Percentiles rank a stretch among this genome's conserved stretches.
Conservation (phyloP, 2,113 vertebrate genomes). For the Butorides virescens region DNA sequence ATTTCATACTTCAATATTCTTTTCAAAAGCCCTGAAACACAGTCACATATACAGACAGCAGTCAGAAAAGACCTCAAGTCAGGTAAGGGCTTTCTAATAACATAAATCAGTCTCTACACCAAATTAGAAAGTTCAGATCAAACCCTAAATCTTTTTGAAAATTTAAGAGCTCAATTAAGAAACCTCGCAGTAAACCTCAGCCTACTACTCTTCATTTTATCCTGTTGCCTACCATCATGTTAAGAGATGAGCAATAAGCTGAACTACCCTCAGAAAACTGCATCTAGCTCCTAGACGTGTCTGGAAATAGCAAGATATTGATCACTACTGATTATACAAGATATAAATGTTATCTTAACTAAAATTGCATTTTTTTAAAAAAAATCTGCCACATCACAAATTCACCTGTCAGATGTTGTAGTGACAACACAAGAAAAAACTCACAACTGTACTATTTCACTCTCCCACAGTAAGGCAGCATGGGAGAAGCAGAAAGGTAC, state of each 20-base stretch:
- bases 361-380: neutral
- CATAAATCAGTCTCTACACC: neutral
- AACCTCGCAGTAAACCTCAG: neutral
- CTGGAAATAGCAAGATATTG: neutral
- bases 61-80: neutral
- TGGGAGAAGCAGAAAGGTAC: neutral
- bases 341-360: neutral
- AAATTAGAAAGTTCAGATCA: neutral
- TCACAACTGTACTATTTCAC: neutral
- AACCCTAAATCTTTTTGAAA: neutral
- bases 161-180: neutral
- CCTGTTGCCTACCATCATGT: neutral
- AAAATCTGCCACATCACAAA: neutral
- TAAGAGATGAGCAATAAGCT: neutral
- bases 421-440: neutral
- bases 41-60: neutral
- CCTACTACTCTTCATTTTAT: neutral
- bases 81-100: neutral
- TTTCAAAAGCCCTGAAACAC: neutral
- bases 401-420: neutral
- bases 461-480: neutral
- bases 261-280: neutral
- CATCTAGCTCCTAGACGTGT: neutral
- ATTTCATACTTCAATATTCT: neutral
- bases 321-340: neutral